Base-by-base conservation (phyloP, 1,140 invertebrate genomes). In the Drosophila pallidifrons region DNA sequence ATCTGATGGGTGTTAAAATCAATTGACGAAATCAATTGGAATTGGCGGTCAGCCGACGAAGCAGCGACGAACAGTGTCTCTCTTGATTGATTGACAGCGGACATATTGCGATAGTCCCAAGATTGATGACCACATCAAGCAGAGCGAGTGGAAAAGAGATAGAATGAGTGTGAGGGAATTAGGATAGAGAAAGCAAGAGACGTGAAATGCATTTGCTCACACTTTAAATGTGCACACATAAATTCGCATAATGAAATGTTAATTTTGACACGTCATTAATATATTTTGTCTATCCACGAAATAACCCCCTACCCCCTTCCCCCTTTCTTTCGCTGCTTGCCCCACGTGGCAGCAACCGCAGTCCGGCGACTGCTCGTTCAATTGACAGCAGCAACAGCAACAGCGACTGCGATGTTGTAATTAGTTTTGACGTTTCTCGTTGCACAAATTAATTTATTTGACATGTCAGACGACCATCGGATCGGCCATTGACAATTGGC, bases 21-120 rank as follows among this genome's bases (percentile, higher is more conserved):
- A 92, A 92, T 92, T 92, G 91, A 92, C 88, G 86, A 92, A 92
- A 92, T 92, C 91, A 92, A 92, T 92, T 92, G 87, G 85, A 91
- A 89, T 88, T 80, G 85, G 87, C 79, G 87, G 91, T 92, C 86
- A 89, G 77, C 57, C 35, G 49, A 25, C 25, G 35, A 38, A 1
- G 7, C 7, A 60, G 58, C 70, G 60, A 61, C 65, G 52, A 59
- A 64, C 58, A 35, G 11, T 35, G 64, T 54, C 69, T 65, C 46
- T 15, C 57, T 77, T 91, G 91, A 92, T 92, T 91, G 91, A 92
- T 92, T 81, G 91, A 89, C 88, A 69, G 66, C 13, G 74, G 91
- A 92, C 91, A 92, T 79, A 91, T 83, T 81, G 82, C 72, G 51
- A 63, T 67, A 66, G 61, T 52, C 68, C 66, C 8, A 82, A 86